A percentile compares a stretch with the other conserved stretches of the same genome.
These are phyloP conservation scores for Gobio occitaniae DNA, from an alignment of 2,797 vertebrate species.

Conservation along the genomic window DNA sequence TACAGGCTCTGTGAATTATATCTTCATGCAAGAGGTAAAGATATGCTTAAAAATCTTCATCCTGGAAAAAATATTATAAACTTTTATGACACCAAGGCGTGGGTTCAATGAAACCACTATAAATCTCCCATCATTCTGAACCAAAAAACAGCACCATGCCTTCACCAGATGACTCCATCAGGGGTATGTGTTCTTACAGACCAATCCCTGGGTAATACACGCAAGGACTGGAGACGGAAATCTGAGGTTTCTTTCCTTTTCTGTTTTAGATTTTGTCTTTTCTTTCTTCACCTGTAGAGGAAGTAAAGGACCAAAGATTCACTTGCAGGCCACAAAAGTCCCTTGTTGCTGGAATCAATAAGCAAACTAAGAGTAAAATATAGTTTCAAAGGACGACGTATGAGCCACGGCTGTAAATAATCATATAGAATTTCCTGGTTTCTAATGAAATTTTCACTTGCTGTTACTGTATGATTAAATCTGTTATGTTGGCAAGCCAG, in stretches of 20 bases:
- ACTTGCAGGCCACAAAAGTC: constrained; percentile 1
- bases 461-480: not conserved
- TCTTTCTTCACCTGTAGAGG: constrained; percentile 27
- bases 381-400: not conserved
- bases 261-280: constrained; percentile 9
- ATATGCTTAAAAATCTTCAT: constrained; percentile 72
- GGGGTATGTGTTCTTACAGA: constrained; percentile 49
- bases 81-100: constrained; percentile 66
- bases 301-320: constrained; percentile 6
- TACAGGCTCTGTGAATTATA: constrained; percentile 69
- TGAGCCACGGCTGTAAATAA: not conserved
- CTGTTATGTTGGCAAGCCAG: not conserved
- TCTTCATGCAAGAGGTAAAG: constrained; percentile 67
- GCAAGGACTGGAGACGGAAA: not conserved
- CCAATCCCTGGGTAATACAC: constrained; percentile 43
- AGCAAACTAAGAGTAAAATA: constrained; percentile 20
- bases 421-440: not conserved
- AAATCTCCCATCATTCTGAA: constrained; percentile 64
- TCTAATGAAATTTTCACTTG: not conserved
- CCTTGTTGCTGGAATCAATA: constrained; percentile 13
- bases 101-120: constrained; percentile 60
- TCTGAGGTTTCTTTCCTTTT: constrained; percentile 14
- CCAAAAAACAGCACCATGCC: constrained; percentile 54
- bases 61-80: constrained; percentile 72
- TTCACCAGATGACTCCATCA: constrained; percentile 57